Evolutionary conservation across 2,797 vertebrate genomes (phyloP).

Genomic region (Ataeniobius toweri): DNA sequence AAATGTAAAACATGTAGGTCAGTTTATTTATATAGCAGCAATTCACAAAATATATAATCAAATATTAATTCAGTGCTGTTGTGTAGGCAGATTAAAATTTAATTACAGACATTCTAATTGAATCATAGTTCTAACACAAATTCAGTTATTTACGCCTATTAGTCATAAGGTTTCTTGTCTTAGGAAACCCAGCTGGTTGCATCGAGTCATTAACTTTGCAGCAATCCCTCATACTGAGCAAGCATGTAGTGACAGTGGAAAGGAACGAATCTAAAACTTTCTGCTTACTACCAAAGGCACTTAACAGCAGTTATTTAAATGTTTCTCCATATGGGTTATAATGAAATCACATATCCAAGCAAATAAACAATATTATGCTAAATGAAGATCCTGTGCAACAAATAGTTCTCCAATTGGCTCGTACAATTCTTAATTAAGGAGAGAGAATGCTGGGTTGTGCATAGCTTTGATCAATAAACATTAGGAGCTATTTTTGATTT

Average conservation of each 20-base stretch:
- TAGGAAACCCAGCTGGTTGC: neutral
- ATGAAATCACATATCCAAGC: neutral
- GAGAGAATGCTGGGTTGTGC: neutral
- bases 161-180: neutral
- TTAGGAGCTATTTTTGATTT: neutral
- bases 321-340: neutral
- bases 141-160: neutral
- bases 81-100: neutral
- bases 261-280: neutral
- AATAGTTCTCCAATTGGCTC: neutral
- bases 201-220: neutral
- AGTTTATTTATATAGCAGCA: neutral
- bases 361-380: neutral
- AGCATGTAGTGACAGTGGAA: neutral
- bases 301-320: neutral
- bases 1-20: neutral
- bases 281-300: neutral
- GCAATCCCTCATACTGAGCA: neutral
- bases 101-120: neutral
- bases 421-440: too few relatives aligned
- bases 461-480: neutral
- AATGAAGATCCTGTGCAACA: neutral
- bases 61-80: neutral
- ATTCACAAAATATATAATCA: neutral
- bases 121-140: neutral